Percentiles rank a stretch among this genome's conserved stretches.
Evolutionary conservation across 2,113 vertebrate species (phyloP).

Genomic region (Thalassarche chlororhynchos): DNA sequence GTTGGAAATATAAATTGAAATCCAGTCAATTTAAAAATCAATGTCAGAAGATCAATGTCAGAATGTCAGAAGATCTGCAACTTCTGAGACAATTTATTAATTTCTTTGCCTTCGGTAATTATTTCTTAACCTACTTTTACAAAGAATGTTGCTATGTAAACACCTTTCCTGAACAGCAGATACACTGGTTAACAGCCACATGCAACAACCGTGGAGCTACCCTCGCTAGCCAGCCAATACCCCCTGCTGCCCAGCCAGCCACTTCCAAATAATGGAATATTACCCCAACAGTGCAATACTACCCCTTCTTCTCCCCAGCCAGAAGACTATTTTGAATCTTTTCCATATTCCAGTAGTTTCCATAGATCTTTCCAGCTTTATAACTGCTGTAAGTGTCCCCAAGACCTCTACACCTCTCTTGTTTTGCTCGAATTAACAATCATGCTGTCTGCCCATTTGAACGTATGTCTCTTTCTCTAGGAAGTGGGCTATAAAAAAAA

Average conservation of each 20-base stretch:
- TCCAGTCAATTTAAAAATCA: background rate
- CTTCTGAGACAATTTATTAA: background rate
- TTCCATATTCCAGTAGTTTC: background rate
- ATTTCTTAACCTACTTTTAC: background rate
- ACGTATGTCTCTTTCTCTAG: accelerated
- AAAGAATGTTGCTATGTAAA: background rate
- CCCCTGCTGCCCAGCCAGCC: background rate
- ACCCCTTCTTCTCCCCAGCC: background rate
- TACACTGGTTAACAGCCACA: background rate
- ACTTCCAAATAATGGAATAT: background rate
- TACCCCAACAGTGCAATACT: background rate
- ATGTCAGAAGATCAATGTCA: background rate
- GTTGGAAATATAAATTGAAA: background rate
- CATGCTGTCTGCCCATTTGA: background rate
- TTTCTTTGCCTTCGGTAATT: background rate
- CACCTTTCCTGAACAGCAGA: background rate
- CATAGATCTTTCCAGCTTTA: background rate
- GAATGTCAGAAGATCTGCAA: background rate
- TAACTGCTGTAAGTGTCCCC: background rate
- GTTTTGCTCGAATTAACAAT: background rate
- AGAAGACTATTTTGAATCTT: background rate
- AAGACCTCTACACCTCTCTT: background rate
- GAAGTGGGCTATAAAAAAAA: background rate
- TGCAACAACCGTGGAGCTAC: accelerated
- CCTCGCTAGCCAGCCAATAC: background rate